A percentile compares a stretch with the other conserved stretches of the same genome.
phyloP scores from a whole-genome alignment of 2,888 invertebrate genomes.

The Conomelus anceps region DNA sequence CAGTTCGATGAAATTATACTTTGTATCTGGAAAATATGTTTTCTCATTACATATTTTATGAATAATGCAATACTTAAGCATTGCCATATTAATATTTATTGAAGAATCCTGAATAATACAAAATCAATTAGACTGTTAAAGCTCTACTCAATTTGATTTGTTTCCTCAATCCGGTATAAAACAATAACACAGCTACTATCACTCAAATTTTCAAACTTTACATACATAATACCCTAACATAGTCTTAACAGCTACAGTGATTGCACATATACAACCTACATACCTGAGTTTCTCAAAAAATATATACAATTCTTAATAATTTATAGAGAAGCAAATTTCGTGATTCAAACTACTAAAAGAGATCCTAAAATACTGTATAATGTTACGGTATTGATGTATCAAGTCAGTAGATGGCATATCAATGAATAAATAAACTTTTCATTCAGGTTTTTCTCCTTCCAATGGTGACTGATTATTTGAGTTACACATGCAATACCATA shows the following conservation, averaged over 20 bases:
- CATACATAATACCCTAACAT: not conserved
- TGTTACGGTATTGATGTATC: not conserved
- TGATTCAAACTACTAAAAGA: not conserved
- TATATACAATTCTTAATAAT: not conserved
- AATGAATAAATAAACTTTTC: not conserved
- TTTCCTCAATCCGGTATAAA: not conserved
- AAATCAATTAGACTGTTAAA: not conserved
- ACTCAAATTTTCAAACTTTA: not conserved
- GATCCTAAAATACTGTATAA: not conserved
- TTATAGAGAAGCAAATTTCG: not conserved
- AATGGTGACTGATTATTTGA: not conserved
- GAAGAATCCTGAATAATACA: not conserved
- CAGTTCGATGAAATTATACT: not conserved
- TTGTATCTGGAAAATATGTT: not conserved
- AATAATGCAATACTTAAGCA: not conserved
- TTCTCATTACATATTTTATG: not conserved
- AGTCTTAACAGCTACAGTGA: not conserved
- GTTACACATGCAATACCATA: not conserved
- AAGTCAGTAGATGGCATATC: not conserved
- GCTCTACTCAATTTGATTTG: not conserved
- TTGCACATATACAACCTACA: not conserved
- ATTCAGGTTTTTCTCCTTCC: not conserved
- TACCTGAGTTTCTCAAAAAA: not conserved
- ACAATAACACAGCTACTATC: not conserved
- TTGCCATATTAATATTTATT: not conserved